Conservation (phyloP, 2,888 invertebrate species). For the Dryobota labecula region DNA sequence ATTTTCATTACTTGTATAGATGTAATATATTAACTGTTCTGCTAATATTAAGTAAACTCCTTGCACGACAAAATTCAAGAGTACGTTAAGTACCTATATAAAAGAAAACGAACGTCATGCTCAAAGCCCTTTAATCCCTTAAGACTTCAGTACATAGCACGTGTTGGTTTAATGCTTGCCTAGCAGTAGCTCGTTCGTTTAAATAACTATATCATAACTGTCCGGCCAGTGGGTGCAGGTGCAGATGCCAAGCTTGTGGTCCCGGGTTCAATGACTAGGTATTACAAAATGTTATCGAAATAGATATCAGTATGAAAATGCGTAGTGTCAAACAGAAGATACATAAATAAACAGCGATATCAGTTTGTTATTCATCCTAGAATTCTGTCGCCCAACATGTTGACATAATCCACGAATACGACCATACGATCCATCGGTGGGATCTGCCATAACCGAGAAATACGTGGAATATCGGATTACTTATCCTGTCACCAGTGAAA, state of each 20-base stretch:
- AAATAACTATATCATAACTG: constrained; percentile 28
- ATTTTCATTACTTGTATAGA: no score
- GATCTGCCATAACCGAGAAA: neutral
- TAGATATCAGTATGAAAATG: neutral
- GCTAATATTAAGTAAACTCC: neutral
- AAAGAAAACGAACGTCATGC: constrained; percentile 10
- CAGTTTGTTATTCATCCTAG: neutral
- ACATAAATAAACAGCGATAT: neutral
- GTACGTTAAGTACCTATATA: neutral
- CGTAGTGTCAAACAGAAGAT: neutral
- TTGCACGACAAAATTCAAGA: constrained; percentile 4
- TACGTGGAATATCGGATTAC: constrained; percentile 10
- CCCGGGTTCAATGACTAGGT: neutral
- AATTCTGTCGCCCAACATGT: neutral
- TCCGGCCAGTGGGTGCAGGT: neutral
- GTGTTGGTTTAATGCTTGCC: constrained; percentile 52
- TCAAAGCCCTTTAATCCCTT: constrained; percentile 43
- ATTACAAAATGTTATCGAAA: neutral
- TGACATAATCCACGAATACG: neutral
- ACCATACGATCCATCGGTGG: no score
- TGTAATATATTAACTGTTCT: no score
- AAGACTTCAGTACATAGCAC: constrained; percentile 37
- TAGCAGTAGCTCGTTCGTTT: constrained; percentile 22
- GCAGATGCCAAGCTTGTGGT: neutral
- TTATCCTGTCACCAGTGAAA: neutral